A percentile compares a stretch with the other conserved stretches of the same genome.
Conservation (phyloP, 2,888 invertebrate species). For the Drosophila meridiana region DNA sequence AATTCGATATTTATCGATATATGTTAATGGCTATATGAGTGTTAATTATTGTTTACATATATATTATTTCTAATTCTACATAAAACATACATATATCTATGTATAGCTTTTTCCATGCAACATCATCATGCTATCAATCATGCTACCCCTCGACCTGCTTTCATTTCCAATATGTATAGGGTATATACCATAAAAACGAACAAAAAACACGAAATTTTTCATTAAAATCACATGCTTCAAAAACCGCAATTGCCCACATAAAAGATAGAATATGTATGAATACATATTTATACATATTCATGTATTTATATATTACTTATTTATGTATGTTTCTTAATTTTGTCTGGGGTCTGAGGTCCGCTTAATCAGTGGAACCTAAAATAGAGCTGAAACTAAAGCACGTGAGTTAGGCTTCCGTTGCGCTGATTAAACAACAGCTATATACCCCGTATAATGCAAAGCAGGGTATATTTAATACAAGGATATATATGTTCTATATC, state of each 20-base stretch:
- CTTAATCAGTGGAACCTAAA: conserved; percentile 29
- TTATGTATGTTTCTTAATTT: not conserved
- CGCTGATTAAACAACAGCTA: not conserved
- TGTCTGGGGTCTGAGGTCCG: conserved; percentile 29
- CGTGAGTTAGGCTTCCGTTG: conserved; percentile 16
- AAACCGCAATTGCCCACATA: conserved; percentile 19
- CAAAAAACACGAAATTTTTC: not conserved
- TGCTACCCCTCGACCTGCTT: not conserved
- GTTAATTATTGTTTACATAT: too few relatives aligned
- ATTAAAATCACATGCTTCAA: conserved; percentile 42
- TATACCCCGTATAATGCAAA: not conserved
- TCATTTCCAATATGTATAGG: not conserved
- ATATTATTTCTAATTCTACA: too few relatives aligned
- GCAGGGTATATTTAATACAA: not conserved
- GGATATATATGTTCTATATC: too few relatives aligned
- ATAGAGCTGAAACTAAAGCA: conserved; percentile 11
- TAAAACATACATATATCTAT: too few relatives aligned
- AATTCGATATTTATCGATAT: not conserved
- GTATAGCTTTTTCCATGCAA: too few relatives aligned
- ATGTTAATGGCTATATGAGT: not conserved
- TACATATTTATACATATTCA: not conserved
- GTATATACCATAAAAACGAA: not conserved
- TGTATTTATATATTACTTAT: too few relatives aligned
- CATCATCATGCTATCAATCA: not conserved
- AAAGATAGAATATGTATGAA: not conserved